phyloP scores from a whole-genome alignment of 2,888 invertebrate species.

The Meta bourneti region DNA sequence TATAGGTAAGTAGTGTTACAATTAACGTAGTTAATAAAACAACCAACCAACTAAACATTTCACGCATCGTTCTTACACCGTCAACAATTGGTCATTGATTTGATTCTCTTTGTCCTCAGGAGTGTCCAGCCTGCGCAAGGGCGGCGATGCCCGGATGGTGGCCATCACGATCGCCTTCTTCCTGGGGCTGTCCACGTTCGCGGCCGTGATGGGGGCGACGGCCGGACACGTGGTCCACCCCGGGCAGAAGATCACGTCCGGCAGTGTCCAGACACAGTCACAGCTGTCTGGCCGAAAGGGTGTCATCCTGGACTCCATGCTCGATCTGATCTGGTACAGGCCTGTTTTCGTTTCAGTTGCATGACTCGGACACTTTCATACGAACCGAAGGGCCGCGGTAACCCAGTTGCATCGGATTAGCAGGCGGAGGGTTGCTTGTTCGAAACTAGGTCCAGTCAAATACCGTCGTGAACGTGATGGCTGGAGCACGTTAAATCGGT shows the following conservation, averaged over 20 bases:
- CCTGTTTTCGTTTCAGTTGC: background rate
- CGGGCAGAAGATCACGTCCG: conserved; percentile 84
- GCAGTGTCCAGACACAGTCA: conserved; percentile 82
- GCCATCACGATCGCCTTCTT: conserved; percentile 90
- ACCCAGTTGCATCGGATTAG: too few species aligned
- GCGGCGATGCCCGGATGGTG: conserved; percentile 92
- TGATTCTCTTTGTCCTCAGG: conserved; percentile 82
- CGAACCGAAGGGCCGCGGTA: too few species aligned
- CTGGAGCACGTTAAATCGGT: too few species aligned
- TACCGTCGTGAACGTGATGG: too few species aligned
- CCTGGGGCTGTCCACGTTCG: conserved; percentile 89
- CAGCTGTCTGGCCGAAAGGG: conserved; percentile 77
- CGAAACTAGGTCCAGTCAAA: too few species aligned
- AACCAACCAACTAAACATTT: too few species aligned
- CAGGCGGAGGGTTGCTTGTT: too few species aligned
- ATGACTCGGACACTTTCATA: too few species aligned
- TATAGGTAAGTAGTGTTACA: too few species aligned
- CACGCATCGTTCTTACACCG: background rate
- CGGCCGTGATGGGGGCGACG: conserved; percentile 88
- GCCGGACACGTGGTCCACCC: conserved; percentile 89
- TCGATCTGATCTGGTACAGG: conserved; percentile 92
- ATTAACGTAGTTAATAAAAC: too few species aligned
- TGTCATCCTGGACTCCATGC: conserved; percentile 89
- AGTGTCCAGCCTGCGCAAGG: conserved; percentile 91
- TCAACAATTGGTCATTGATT: background rate